Conservation (phyloP, 2,113 vertebrate genomes). For the Gambusia affinis region DNA sequence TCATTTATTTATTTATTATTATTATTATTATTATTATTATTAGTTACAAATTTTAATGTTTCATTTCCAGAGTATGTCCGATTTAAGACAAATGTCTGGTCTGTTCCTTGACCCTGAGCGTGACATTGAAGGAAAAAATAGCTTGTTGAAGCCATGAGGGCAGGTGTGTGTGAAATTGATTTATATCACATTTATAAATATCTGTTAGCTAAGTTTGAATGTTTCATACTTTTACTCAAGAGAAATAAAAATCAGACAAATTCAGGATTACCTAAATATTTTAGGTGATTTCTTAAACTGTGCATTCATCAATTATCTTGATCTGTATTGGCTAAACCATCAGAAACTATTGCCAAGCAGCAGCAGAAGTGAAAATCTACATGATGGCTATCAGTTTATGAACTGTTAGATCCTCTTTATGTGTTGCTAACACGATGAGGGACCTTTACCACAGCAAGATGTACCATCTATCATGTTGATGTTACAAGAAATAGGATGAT, state of each 20-base stretch:
- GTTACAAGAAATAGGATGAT: conserved; percentile 34
- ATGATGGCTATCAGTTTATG: conserved; percentile 21
- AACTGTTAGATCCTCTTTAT: conserved; percentile 21
- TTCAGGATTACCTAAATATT: too few relatives aligned
- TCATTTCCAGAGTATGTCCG: neutral
- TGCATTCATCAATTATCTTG: neutral
- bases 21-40: too few relatives aligned
- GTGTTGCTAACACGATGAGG: conserved; percentile 7
- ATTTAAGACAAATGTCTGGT: neutral
- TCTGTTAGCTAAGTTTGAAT: neutral
- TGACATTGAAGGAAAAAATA: conserved; percentile 1
- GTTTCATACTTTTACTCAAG: too few relatives aligned
- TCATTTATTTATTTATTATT: too few relatives aligned
- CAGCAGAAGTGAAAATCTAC: conserved; percentile 9
- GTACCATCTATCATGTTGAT: conserved; percentile 24
- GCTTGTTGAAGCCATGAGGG: neutral
- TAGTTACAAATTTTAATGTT: neutral
- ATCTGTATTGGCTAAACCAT: conserved; percentile 41
- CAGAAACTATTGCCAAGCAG: conserved; percentile 24
- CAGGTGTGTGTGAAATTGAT: neutral
- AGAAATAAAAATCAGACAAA: neutral
- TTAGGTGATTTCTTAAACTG: too few relatives aligned
- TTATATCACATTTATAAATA: neutral
- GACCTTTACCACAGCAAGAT: conserved; percentile 12
- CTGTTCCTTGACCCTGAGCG: neutral